Conservation (phyloP, 2,888 invertebrate genomes). For the Lithophane socia region DNA sequence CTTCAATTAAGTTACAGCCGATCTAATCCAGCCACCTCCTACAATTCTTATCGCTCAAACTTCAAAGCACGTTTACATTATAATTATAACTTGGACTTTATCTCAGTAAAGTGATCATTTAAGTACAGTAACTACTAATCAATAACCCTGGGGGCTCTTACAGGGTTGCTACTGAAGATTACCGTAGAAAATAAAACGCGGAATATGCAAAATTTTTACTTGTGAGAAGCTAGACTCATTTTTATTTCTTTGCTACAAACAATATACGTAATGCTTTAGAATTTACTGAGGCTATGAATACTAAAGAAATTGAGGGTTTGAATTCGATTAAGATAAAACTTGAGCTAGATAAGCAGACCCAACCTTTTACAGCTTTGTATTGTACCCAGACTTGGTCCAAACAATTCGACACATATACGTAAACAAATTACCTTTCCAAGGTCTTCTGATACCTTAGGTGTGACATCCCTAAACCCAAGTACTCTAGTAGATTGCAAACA, state of each 20-base stretch:
- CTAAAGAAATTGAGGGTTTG: neutral
- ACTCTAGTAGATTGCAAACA: slow-evolving; percentile 85
- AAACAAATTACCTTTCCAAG: slow-evolving; percentile 5
- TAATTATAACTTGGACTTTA: slow-evolving; percentile 74
- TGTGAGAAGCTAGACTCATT: rapidly evolving
- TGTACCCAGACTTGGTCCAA: neutral
- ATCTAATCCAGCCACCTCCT: slow-evolving; percentile 61
- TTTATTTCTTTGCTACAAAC: neutral
- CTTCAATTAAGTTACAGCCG: slow-evolving; percentile 63
- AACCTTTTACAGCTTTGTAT: neutral
- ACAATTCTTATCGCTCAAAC: slow-evolving; percentile 64
- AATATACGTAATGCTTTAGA: neutral
- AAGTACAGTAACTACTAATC: slow-evolving; percentile 80
- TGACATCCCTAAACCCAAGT: slow-evolving; percentile 63
- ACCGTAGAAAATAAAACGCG: neutral
- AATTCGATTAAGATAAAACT: neutral
- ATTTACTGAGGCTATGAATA: neutral
- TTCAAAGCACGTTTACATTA: slow-evolving; percentile 69
- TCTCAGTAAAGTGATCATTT: slow-evolving; percentile 75
- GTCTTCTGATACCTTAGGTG: slow-evolving; percentile 11
- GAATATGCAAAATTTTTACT: neutral
- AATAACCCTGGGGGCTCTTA: slow-evolving; percentile 79
- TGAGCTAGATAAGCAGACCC: neutral
- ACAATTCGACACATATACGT: neutral
- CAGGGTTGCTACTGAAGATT: slow-evolving; percentile 53